Conservation (phyloP, 2,888 invertebrate genomes). For the Campaea margaritaria region DNA sequence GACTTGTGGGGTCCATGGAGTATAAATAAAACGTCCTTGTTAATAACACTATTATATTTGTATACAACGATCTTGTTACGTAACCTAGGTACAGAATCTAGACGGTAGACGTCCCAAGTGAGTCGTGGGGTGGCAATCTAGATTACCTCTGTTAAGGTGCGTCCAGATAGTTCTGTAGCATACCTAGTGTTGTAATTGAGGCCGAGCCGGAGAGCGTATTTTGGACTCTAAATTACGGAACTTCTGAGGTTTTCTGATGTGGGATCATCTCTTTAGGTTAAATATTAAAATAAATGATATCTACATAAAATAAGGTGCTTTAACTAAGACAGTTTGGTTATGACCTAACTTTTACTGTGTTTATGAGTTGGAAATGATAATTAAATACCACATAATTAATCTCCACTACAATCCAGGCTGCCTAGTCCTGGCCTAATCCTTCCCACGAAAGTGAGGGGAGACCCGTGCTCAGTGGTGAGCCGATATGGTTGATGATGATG, state of each 20-base stretch:
- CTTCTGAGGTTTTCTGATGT: neutral
- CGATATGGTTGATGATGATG: no score
- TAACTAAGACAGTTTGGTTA: no score
- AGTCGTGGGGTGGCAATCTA: constrained; percentile 49
- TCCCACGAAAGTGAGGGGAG: no score
- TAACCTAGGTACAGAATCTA: constrained; percentile 31
- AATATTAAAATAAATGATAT: neutral
- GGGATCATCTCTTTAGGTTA: neutral
- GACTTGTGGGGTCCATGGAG: no score
- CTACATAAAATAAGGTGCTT: no score
- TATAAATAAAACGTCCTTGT: no score
- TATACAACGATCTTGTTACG: constrained; percentile 22
- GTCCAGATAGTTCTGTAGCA: constrained; percentile 34
- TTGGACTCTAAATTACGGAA: constrained; percentile 20
- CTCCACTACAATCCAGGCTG: no score
- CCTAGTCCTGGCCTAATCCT: no score
- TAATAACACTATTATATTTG: constrained; percentile 7
- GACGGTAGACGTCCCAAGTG: constrained; percentile 39
- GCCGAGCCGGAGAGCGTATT: constrained; percentile 11
- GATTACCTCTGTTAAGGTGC: constrained; percentile 49
- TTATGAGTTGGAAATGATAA: no score
- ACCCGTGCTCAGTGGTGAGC: no score
- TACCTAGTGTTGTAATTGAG: constrained; percentile 19
- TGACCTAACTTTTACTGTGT: no score
- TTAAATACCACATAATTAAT: no score